These are phyloP conservation scores for Rhinichthys klamathensis DNA, from an alignment of 2,113 vertebrate genomes.

Conservation along the genomic window DNA sequence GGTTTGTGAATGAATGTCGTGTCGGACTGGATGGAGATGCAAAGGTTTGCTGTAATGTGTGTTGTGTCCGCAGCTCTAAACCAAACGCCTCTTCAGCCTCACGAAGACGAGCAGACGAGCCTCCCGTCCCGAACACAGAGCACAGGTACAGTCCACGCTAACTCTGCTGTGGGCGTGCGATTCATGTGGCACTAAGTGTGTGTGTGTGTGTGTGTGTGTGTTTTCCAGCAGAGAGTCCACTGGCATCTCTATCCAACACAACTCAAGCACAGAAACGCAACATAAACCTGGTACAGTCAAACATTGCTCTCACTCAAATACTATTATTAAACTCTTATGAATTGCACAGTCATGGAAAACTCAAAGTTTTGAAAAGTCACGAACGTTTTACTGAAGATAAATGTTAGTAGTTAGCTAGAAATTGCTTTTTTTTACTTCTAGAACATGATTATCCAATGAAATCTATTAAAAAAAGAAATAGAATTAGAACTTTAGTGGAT, in stretches of 20 bases:
- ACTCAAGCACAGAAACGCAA: constrained; percentile 55
- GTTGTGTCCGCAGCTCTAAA: constrained; percentile 63
- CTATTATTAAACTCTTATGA: not conserved
- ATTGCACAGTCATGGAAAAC: not conserved
- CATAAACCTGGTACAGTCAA: constrained; percentile 61
- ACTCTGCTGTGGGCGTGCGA: not conserved
- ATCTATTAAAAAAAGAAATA: no score
- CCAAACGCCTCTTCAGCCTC: constrained; percentile 46
- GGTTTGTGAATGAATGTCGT: no score
- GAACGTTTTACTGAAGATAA: not conserved
- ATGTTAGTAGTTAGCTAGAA: not conserved
- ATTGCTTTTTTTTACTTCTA: not conserved
- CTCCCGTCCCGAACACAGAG: constrained; percentile 5
- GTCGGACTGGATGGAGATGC: not conserved
- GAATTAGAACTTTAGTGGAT: no score
- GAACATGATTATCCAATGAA: no score
- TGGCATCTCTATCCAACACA: not conserved
- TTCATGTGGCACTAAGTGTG: not conserved
- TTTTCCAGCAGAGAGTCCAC: constrained; percentile 29
- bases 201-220: constrained; percentile 2
- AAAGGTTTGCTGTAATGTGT: not conserved
- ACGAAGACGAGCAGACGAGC: constrained; percentile 57
- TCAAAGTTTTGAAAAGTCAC: not conserved
- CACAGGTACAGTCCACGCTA: constrained; percentile 34
- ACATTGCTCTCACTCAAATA: not conserved